Percentiles rank a stretch among this genome's conserved stretches.
Conservation (phyloP, 2,888 invertebrate genomes). For the Pseudanteris insignis region DNA sequence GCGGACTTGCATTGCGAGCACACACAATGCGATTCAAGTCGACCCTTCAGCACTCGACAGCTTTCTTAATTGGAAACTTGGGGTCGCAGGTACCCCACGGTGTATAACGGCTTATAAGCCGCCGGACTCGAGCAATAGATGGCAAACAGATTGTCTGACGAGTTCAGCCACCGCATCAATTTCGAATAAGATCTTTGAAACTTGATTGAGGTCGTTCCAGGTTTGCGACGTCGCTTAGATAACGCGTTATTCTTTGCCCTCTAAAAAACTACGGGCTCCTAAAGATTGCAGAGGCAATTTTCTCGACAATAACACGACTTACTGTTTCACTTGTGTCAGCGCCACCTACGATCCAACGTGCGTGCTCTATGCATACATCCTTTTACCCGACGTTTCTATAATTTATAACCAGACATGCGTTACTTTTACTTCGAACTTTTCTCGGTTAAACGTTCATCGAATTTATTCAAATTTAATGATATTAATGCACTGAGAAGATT, state of each 20-base stretch:
- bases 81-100: conserved; percentile 21
- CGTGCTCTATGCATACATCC: conserved; percentile 32
- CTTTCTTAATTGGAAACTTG: conserved; percentile 39
- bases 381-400: too few species aligned
- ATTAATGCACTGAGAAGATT: too few species aligned
- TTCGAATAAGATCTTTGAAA: conserved; percentile 49
- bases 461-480: too few species aligned
- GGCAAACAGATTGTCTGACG: conserved; percentile 44
- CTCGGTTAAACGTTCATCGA: too few species aligned
- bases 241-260: conserved; percentile 37
- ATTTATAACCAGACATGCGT: too few species aligned
- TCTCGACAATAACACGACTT: conserved; percentile 54
- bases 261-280: conserved; percentile 45
- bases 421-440: too few species aligned
- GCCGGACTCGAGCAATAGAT: conserved; percentile 33
- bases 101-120: conserved; percentile 24
- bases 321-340: conserved; percentile 48
- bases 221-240: conserved; percentile 36
- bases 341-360: conserved; percentile 27
- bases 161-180: conserved; percentile 43
- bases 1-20: conserved; percentile 18
- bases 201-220: conserved; percentile 43
- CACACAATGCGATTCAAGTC: conserved; percentile 29
- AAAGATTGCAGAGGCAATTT: conserved; percentile 58
- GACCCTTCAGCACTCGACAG: conserved; percentile 28